Percentiles rank a stretch among this genome's conserved stretches.
These are phyloP conservation scores for Drosophila santomea DNA, from an alignment of 1,140 invertebrate genomes.

Conservation along the genomic window DNA sequence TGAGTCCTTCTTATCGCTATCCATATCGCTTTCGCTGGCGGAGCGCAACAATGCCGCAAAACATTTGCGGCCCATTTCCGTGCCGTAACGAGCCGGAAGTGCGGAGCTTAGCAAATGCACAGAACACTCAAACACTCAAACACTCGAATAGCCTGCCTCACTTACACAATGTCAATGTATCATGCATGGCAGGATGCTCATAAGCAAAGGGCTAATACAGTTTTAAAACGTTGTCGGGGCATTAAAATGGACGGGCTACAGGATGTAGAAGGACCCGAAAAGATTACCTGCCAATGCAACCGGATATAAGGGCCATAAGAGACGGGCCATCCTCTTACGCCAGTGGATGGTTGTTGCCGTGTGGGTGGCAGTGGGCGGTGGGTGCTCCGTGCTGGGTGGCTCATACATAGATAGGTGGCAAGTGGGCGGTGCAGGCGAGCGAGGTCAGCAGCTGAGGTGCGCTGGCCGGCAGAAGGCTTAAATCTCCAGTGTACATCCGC, in stretches of 20 bases:
- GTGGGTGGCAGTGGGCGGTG: neutral
- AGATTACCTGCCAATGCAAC: constrained; percentile 81
- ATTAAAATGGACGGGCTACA: constrained; percentile 67
- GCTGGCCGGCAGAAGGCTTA: constrained; percentile 62
- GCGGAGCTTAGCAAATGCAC: constrained; percentile 70
- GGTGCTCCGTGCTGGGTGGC: neutral
- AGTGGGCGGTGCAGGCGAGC: constrained; percentile 24
- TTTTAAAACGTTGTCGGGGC: constrained; percentile 66
- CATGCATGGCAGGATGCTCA: constrained; percentile 45
- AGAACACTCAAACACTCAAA: constrained; percentile 43
- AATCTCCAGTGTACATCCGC: constrained; percentile 79
- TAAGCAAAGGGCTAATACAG: constrained; percentile 67
- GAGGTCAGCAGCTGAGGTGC: constrained; percentile 39
- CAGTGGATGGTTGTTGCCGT: constrained; percentile 6
- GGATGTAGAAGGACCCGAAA: constrained; percentile 62
- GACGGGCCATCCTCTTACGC: constrained; percentile 47
- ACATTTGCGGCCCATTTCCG: constrained; percentile 59
- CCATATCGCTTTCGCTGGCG: neutral
- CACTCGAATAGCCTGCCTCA: constrained; percentile 17
- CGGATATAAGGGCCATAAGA: constrained; percentile 71
- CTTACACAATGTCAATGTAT: constrained; percentile 39
- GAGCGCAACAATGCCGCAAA: constrained; percentile 28
- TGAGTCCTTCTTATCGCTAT: constrained; percentile 87
- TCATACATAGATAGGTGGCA: constrained; percentile 10
- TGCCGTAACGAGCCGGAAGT: constrained; percentile 77